A percentile compares a stretch with the other conserved stretches of the same genome.
These are phyloP conservation scores for Margarornis squamiger DNA, from an alignment of 2,797 vertebrate species.

Conservation along the genomic window DNA sequence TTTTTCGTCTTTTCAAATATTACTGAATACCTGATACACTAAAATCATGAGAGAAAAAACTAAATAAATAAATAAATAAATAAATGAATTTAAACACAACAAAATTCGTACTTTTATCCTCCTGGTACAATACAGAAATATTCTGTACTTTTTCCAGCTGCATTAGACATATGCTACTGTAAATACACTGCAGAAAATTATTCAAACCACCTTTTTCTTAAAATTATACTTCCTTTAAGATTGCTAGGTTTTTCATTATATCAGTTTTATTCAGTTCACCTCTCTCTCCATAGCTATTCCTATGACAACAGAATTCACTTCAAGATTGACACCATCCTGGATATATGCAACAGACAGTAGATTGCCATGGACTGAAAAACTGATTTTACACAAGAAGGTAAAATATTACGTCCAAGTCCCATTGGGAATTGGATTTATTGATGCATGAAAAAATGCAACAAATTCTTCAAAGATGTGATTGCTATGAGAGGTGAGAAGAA, in stretches of 20 bases:
- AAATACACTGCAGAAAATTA: background rate
- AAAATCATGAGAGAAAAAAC: background rate
- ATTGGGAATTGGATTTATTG: background rate
- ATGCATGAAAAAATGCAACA: background rate
- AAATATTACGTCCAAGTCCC: background rate
- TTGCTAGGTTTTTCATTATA: background rate
- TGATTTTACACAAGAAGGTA: background rate
- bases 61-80: background rate
- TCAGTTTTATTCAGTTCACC: background rate
- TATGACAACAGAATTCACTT: background rate
- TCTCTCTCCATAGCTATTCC: background rate
- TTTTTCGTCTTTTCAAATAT: background rate
- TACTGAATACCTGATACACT: background rate
- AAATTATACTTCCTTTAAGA: background rate
- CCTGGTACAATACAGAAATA: background rate
- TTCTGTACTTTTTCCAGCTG: background rate
- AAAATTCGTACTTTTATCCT: background rate
- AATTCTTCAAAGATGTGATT: background rate
- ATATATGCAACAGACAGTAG: background rate
- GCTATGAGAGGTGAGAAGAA: background rate
- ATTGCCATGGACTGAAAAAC: background rate
- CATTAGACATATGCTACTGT: background rate
- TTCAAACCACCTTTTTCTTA: background rate
- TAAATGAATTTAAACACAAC: too few relatives aligned
- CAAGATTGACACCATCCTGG: background rate